Percentiles rank a stretch among this genome's conserved stretches.
Conservation (phyloP, 1,140 invertebrate genomes). For the Heliconius hermathena region DNA sequence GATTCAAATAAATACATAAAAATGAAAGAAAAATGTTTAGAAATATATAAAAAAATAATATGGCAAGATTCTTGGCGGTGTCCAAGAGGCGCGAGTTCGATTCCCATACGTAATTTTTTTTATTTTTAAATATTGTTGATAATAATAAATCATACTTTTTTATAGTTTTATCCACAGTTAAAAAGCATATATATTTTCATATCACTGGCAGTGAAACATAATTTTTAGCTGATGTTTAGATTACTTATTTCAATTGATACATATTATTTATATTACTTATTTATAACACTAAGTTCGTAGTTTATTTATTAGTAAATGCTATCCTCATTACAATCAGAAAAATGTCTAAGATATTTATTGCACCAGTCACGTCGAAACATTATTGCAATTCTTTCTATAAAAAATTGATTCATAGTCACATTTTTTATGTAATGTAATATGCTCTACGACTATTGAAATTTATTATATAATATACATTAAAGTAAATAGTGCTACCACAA, state of each 20-base stretch:
- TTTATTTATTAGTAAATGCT: slow-evolving; percentile 1
- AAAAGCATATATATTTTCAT: background rate
- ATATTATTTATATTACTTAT: too few species aligned
- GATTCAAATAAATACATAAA: too few species aligned
- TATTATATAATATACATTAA: background rate
- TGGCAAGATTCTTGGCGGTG: too few species aligned
- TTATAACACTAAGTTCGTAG: too few species aligned
- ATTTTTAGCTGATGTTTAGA: background rate
- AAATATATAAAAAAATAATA: too few species aligned
- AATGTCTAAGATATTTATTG: slow-evolving; percentile 12
- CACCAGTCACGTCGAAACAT: slow-evolving; percentile 16
- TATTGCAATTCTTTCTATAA: slow-evolving; percentile 9
- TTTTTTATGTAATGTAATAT: background rate
- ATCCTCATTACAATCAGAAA: background rate
- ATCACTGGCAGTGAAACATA: background rate
- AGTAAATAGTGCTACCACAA: background rate
- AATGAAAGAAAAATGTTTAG: too few species aligned
- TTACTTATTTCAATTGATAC: background rate
- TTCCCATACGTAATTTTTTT: too few species aligned
- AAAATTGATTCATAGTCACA: background rate
- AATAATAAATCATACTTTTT: background rate
- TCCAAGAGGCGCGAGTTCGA: too few species aligned
- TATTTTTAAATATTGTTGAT: background rate
- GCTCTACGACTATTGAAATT: background rate
- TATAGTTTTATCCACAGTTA: background rate